Percentiles rank a stretch among this genome's conserved stretches.
Evolutionary conservation across 53 echinoderm and acorn worm genomes (phyloP).

Genomic region (Mesocentrotus franciscanus): DNA sequence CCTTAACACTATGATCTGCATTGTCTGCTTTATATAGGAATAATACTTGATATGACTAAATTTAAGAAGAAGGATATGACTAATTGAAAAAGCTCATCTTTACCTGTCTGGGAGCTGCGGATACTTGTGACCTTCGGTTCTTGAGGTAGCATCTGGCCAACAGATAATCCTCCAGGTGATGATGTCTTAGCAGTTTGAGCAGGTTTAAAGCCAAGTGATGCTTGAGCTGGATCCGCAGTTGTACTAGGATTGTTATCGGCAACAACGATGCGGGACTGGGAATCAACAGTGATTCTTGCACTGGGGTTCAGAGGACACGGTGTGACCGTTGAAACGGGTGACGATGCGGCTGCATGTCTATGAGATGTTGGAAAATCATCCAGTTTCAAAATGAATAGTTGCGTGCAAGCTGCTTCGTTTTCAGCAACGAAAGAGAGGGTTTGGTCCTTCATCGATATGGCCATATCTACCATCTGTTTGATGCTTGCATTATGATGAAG

Average conservation of each 20-base stretch:
- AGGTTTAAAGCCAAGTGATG: not conserved
- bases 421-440: not conserved
- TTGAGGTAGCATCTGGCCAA: not conserved
- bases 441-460: not conserved
- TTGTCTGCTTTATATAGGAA: no score
- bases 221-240: not conserved
- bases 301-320: not conserved
- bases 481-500: not conserved
- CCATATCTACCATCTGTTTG: conserved; percentile 24
- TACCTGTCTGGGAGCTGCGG: not conserved
- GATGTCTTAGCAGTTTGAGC: no score
- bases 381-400: not conserved
- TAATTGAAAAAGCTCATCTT: not conserved
- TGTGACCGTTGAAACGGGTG: not conserved
- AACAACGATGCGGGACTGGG: not conserved
- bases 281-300: not conserved
- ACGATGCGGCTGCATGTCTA: not conserved
- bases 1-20: no score
- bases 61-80: no score
- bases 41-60: no score
- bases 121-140: not conserved
- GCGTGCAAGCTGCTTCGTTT: not conserved
- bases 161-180: no score
- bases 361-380: not conserved
- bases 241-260: not conserved